phyloP scores from a whole-genome alignment of 2,797 vertebrate species.

The Poeciliopsis presidionis region DNA sequence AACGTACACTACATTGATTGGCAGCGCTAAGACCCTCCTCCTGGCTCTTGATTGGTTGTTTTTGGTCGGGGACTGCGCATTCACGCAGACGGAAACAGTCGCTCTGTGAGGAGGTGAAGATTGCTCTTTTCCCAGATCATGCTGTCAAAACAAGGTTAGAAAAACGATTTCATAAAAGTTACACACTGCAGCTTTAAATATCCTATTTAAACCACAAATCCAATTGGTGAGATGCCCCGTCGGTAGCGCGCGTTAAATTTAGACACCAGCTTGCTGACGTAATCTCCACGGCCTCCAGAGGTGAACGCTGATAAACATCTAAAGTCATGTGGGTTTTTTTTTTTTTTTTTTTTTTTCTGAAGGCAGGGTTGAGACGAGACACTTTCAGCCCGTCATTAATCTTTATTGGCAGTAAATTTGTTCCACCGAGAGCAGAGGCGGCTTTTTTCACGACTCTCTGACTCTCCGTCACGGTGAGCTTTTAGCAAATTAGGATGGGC shows the following conservation, averaged over 20 bases:
- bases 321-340: not conserved
- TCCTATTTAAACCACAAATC: not conserved
- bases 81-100: no score
- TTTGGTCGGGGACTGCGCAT: no score
- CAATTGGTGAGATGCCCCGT: not conserved
- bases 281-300: conserved; percentile 28
- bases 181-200: not conserved
- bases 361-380: conserved; percentile 17
- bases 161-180: no score
- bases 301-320: conserved; percentile 26
- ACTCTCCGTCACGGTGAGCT: conserved; percentile 59
- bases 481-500: not conserved
- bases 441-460: conserved; percentile 20
- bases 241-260: not conserved
- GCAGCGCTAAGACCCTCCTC: no score
- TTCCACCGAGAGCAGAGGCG: conserved; percentile 22
- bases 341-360: conserved; percentile 11
- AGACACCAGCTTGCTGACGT: conserved; percentile 18
- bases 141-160: no score
- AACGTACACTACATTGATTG: no score
- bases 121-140: no score
- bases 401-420: conserved; percentile 48
- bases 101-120: no score
- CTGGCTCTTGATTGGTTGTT: no score
- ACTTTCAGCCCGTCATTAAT: conserved; percentile 43